Base-by-base conservation (phyloP, 2,888 invertebrate genomes). In the Xanthia icteritia region DNA sequence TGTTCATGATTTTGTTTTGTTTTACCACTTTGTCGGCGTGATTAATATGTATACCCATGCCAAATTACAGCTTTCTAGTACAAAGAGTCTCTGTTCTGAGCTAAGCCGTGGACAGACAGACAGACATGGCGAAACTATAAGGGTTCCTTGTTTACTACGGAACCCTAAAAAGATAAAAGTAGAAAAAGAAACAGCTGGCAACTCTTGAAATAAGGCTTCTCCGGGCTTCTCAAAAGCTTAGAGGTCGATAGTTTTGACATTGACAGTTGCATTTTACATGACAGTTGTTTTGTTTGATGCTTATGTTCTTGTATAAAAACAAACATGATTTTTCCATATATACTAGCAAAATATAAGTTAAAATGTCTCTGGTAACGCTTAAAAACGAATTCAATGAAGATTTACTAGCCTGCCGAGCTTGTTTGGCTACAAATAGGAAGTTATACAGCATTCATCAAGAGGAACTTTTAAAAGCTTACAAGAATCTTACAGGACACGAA, bases 311-410 rank as follows among this genome's bases (percentile, higher is more conserved):
- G 36, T 73, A 3, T 15, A 15, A 0, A 58, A 8, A 81, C 20
- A 74, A 75, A 67, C 2, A 65, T 5, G 0, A 39, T 48, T 54
- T 74, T 36, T 64, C 2, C 27, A 0, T 5, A 20, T 8, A 5
- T 36, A n/a, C 2, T 15, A 4, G 5, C 20, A 54, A 81, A 70
- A 54, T 39, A 65, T 74, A 70, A 60, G 63, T 67, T 31, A 85
- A 74, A 85, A 82, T 82, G 82, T 82, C 82, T 5, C 2, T 81
- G 2, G 9, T 85, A 20, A 70, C 15, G 9, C 58, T 71, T 15
- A 82, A 85, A 70, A 74, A 81, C 31, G 85, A 85, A 60, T 85
- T 67, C 5, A 81, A 71, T 60, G 82, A 85, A 54, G 63, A 81
- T 42, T 23, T 82, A 51, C 27, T 45, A 60, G 82, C 76, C 4